Conservation (phyloP, 2,797 vertebrate genomes). For the Ibycter americanus region DNA sequence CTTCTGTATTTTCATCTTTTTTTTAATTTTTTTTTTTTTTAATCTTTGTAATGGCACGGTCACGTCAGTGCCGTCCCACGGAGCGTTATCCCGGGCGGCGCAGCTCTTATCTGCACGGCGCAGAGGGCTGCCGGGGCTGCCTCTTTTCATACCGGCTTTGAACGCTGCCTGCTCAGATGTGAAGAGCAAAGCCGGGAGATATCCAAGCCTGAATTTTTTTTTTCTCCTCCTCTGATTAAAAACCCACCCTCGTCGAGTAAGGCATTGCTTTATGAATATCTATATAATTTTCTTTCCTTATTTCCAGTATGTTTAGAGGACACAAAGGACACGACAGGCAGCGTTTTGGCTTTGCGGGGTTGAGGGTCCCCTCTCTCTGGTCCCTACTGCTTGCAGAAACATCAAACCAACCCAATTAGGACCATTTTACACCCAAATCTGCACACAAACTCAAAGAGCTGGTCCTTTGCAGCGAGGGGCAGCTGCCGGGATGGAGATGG, state of each 20-base stretch:
- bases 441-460: fast-evolving
- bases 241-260: not conserved
- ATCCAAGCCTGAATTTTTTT: not conserved
- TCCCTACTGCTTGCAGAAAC: fast-evolving
- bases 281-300: not conserved
- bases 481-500: fast-evolving
- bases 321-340: not conserved
- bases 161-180: not conserved
- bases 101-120: not conserved
- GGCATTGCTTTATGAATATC: not conserved
- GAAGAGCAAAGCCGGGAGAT: not conserved
- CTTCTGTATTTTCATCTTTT: not conserved
- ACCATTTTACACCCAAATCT: not conserved
- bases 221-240: not conserved
- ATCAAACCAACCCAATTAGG: fast-evolving
- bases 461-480: fast-evolving
- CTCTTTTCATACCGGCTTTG: not conserved
- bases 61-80: not conserved
- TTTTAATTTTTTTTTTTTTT: not conserved
- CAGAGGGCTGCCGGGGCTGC: not conserved
- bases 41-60: not conserved
- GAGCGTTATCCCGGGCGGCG: not conserved
- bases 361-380: no score
- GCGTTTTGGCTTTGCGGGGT: not conserved
- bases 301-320: not conserved